Conservation (phyloP, 2,113 vertebrate species). For the Pontoporia blainvillei region DNA sequence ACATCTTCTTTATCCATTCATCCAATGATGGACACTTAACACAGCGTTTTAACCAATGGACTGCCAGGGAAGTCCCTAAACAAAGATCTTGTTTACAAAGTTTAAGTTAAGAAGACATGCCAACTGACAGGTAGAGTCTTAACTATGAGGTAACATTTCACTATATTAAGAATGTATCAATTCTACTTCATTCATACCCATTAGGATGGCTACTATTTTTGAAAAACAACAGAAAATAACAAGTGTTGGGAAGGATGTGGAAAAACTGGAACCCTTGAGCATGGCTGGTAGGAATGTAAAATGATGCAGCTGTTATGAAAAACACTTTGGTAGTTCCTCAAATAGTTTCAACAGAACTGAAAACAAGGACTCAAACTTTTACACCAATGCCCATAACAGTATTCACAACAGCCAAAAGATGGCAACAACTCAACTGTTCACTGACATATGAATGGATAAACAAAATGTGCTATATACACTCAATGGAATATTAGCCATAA, state of each 20-base stretch:
- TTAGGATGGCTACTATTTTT: neutral
- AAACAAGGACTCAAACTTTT: neutral
- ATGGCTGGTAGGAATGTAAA: neutral
- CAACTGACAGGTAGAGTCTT: neutral
- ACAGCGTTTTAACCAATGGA: no score
- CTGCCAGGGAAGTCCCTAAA: neutral
- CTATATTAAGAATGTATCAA: neutral
- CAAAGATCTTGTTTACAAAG: neutral
- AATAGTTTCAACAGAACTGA: neutral
- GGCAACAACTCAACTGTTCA: neutral
- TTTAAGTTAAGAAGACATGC: neutral
- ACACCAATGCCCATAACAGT: neutral
- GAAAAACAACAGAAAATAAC: neutral
- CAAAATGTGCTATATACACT: neutral
- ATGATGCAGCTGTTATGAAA: neutral
- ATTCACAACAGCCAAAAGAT: neutral
- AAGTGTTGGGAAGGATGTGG: neutral
- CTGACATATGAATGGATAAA: neutral
- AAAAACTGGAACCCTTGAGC: neutral
- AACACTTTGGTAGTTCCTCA: neutral
- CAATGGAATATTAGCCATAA: neutral
- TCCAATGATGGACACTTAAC: no score
- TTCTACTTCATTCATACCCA: conserved; percentile 22
- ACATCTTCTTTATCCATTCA: no score
- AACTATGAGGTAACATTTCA: conserved; percentile 27